Evolutionary conservation across 2,888 invertebrate genomes (phyloP), one percentile per base, ranked within the genome.

Genomic region (Geophilus truncorum): DNA sequence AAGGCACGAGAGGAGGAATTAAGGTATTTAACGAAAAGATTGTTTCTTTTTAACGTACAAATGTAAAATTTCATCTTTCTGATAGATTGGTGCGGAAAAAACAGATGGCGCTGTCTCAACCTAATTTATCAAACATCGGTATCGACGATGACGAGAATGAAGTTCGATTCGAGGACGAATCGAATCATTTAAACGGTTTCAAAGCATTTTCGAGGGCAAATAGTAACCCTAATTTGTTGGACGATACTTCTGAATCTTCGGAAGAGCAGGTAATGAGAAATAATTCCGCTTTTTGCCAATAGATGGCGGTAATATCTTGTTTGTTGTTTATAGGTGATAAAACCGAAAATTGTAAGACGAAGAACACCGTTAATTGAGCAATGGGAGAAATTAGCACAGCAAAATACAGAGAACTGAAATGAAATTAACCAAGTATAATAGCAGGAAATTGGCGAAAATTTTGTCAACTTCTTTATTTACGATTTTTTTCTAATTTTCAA

Each of bases 1-100:
- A 93, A 93, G 85, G 91, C 91, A 83, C 89, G 94, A 80, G 94
- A 94, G 85, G 92, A 92, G 83, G 94, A 94, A 85, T 88, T 94
- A 70, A 93, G 93, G 90, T 90, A 84, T 83, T 85, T 9, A 4
- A 30, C 34, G 62, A 28, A 62, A 12, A 81, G 18, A 10, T 32
- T 28, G 34, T 30, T 3, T 32, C 1, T 78, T 36, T 23, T 21
- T 18, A n/a, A n/a, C n/a, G n/a, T 45, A n/a, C 18, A 40, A 45
- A 75, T 18, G 28, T 78, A 6, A 15, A 51, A 40, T 5, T 21
- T 40, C 75, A 62, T 51, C 34, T 40, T 36, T 76, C 28, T 57
- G 86, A 84, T 83, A 88, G 88, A 84, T 84, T 87, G 89, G 90
- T 83, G 90, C 91, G 88, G 89, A 92, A 82, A 90, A 90, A 86